These are phyloP conservation scores for Pogona vitticeps DNA, from an alignment of 2,113 vertebrate species.

Conservation along the genomic window DNA sequence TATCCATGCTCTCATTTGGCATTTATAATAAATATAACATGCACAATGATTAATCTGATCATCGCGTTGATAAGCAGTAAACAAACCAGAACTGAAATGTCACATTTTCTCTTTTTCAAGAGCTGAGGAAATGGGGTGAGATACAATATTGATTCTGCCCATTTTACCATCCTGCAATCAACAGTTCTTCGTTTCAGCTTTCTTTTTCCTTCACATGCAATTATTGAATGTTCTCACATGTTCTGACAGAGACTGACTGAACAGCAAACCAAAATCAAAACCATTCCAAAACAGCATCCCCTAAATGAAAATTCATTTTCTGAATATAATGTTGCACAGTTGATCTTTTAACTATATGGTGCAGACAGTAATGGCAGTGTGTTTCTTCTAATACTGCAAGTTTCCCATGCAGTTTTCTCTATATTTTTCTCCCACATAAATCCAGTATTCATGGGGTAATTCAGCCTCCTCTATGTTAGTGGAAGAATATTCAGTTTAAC, in stretches of 20 bases:
- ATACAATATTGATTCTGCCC: neutral
- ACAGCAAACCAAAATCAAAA: neutral
- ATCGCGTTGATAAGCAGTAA: neutral
- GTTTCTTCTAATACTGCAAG: neutral
- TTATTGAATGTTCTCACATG: neutral
- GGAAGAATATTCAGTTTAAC: neutral
- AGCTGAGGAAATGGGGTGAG: neutral
- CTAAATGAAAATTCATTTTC: neutral
- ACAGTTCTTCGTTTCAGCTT: neutral
- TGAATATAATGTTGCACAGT: neutral
- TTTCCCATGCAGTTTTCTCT: neutral
- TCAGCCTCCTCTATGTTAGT: accelerated
- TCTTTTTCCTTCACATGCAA: neutral
- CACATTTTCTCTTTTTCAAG: neutral
- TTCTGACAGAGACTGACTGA: slow-evolving; percentile 18
- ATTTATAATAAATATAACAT: neutral
- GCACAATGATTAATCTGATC: neutral
- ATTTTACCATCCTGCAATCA: neutral
- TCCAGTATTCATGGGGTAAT: neutral
- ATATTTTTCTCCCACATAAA: neutral
- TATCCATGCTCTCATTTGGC: neutral
- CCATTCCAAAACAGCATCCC: neutral
- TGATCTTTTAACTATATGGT: neutral
- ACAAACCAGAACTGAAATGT: neutral
- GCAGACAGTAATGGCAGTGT: neutral